Conservation (phyloP, 2,113 vertebrate genomes). For the Melospiza melodia region DNA sequence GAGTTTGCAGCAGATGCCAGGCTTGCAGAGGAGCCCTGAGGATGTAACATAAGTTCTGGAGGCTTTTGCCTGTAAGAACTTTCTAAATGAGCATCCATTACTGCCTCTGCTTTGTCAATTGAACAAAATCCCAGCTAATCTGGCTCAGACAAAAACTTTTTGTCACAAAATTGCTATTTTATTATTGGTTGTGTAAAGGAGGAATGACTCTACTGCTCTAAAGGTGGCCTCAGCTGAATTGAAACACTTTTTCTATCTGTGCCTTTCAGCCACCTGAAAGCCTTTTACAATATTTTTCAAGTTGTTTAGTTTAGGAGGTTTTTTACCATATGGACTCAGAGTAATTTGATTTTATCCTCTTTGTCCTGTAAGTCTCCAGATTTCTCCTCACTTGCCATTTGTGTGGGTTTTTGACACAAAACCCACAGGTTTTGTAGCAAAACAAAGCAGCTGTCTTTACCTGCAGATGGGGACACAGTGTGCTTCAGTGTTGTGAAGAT, state of each 20-base stretch:
- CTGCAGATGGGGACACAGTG: not conserved
- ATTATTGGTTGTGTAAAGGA: not conserved
- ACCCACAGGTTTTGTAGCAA: not conserved
- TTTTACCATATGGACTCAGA: not conserved
- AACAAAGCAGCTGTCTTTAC: not conserved
- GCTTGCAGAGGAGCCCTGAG: not conserved
- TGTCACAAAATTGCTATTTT: not conserved
- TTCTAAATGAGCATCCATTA: not conserved
- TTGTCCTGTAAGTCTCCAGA: not conserved
- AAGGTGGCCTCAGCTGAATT: not conserved
- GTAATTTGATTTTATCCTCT: not conserved
- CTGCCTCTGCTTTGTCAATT: not conserved
- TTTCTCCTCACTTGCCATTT: not conserved
- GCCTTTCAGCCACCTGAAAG: not conserved
- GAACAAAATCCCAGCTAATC: not conserved
- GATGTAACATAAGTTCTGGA: not conserved
- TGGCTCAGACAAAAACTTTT: not conserved
- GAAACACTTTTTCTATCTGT: not conserved
- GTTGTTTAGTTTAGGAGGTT: not conserved
- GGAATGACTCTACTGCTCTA: not conserved
- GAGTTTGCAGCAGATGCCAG: not conserved
- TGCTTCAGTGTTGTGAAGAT: not conserved
- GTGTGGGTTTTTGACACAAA: not conserved
- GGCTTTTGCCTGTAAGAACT: not conserved
- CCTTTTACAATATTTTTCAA: not conserved